These are phyloP conservation scores for Platerodrilus igneus DNA, from an alignment of 2,888 invertebrate genomes.

Conservation along the genomic window DNA sequence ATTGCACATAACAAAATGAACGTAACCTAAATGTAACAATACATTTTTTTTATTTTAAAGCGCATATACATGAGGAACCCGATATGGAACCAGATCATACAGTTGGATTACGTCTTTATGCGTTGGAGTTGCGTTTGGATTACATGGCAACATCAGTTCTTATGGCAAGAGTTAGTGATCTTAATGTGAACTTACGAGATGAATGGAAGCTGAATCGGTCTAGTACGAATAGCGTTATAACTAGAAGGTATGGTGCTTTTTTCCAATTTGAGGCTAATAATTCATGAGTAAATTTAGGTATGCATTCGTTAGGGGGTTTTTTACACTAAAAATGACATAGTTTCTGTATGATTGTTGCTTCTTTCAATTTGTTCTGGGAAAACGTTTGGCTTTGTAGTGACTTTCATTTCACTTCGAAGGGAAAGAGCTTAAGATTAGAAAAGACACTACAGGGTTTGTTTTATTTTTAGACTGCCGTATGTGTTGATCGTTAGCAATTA, in stretches of 20 bases:
- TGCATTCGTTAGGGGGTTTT: neutral
- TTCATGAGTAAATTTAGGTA: no score
- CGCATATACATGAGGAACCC: slow-evolving; percentile 85
- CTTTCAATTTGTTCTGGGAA: no score
- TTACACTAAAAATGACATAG: neutral
- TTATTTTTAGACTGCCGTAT: no score
- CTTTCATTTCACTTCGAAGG: no score
- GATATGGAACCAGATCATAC: slow-evolving; percentile 87
- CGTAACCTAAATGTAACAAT: slow-evolving; percentile 1
- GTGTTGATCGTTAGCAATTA: no score
- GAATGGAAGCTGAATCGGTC: slow-evolving; percentile 73
- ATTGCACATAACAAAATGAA: no score
- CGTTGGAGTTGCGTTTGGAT: slow-evolving; percentile 86
- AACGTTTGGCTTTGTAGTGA: no score
- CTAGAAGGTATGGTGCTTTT: slow-evolving; percentile 51
- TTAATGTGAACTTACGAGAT: slow-evolving; percentile 76
- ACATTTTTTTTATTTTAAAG: slow-evolving; percentile 50
- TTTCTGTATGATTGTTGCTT: no score
- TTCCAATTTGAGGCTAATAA: neutral
- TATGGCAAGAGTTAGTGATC: slow-evolving; percentile 81
- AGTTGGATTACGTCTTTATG: slow-evolving; percentile 74
- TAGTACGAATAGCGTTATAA: slow-evolving; percentile 53
- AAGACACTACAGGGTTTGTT: no score
- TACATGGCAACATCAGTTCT: slow-evolving; percentile 98
- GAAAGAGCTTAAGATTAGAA: no score